Evolutionary conservation across 1,140 invertebrate genomes (phyloP).

Genomic region (Phenacoccus solenopsis): DNA sequence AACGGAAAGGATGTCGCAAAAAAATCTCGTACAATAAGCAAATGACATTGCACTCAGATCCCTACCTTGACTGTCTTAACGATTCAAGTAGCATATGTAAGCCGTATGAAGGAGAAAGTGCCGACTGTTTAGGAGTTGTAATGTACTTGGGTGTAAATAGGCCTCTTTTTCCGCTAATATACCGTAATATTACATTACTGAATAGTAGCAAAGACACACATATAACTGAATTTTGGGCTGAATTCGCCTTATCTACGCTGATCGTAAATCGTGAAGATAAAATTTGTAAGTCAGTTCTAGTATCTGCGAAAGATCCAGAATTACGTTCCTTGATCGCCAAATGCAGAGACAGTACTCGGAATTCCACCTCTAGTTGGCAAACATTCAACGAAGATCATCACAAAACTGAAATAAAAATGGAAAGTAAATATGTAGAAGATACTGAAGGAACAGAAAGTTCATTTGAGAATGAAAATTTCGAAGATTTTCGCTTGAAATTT

Average conservation of each 20-base stretch:
- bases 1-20: background rate
- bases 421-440: too few relatives aligned
- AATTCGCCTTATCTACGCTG: background rate
- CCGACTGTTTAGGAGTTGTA: background rate
- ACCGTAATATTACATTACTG: background rate
- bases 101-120: background rate
- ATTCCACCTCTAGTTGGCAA: too few relatives aligned
- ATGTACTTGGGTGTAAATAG: background rate
- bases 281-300: background rate
- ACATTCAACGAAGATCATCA: too few relatives aligned
- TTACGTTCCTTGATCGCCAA: background rate
- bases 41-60: background rate
- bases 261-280: background rate
- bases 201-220: background rate
- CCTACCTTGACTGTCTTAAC: background rate
- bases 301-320: background rate
- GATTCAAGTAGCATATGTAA: background rate
- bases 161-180: background rate
- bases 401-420: too few relatives aligned
- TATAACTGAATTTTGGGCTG: background rate
- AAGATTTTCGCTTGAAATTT: too few relatives aligned
- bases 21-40: background rate
- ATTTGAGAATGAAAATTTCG: too few relatives aligned
- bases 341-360: too few relatives aligned
- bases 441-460: too few relatives aligned